Evolutionary conservation across 2,797 vertebrate genomes (phyloP).

Genomic region (Hapalemur alaotrensis): DNA sequence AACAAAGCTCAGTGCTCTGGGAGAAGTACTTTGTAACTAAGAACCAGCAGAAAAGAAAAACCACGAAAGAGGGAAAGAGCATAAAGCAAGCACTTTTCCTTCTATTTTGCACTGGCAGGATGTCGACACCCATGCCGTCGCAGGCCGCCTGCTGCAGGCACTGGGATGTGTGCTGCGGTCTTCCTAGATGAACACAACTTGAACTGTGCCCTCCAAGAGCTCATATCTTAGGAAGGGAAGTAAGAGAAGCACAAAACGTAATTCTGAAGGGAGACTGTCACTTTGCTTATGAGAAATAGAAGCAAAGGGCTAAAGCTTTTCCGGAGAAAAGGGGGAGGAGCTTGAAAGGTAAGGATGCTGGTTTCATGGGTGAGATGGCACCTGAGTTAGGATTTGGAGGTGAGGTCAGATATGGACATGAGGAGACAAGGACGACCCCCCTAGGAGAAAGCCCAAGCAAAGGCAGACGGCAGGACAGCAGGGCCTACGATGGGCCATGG

Average conservation of each 20-base stretch:
- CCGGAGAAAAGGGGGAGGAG: not conserved
- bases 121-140: not conserved
- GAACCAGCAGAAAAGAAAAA: not conserved
- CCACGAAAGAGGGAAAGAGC: not conserved
- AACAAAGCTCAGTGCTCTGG: not conserved
- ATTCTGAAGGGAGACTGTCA: not conserved
- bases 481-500: not conserved
- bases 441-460: not conserved
- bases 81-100: not conserved
- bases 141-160: not conserved
- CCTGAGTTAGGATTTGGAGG: not conserved
- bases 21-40: not conserved
- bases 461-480: not conserved
- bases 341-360: not conserved
- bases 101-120: not conserved
- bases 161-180: not conserved
- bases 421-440: not conserved
- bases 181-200: not conserved
- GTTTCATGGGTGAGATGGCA: not conserved
- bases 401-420: not conserved
- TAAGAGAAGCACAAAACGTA: not conserved
- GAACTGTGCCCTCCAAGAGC: not conserved
- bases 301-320: not conserved
- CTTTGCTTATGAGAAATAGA: not conserved
- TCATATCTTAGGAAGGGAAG: not conserved